Conservation (phyloP, 2,113 vertebrate genomes). For the Tragelaphus buxtoni region DNA sequence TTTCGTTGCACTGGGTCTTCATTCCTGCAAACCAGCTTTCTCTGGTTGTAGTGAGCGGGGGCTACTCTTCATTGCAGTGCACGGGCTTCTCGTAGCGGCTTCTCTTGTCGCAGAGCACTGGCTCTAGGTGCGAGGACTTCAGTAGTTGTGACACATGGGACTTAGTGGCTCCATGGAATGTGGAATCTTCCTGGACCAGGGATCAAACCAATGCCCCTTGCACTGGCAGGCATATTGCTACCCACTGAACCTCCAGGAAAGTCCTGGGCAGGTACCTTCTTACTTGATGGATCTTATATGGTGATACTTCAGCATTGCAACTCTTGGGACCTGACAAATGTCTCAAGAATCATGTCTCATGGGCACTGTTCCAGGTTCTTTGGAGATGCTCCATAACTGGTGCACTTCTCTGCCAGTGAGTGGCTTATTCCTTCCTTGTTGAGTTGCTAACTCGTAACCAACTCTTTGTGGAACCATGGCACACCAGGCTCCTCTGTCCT, state of each 20-base stretch:
- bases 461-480: background rate
- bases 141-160: background rate
- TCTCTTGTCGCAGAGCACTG: background rate
- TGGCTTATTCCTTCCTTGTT: background rate
- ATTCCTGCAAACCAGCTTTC: background rate
- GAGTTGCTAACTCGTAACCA: background rate
- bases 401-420: background rate
- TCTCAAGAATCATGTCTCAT: background rate
- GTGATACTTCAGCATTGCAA: background rate
- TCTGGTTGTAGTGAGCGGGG: background rate
- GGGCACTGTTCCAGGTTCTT: background rate
- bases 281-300: background rate
- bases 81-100: rapidly evolving
- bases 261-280: background rate
- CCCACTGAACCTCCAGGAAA: background rate
- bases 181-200: background rate
- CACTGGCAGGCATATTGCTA: background rate
- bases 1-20: background rate
- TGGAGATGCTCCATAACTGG: background rate
- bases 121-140: background rate
- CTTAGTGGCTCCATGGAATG: background rate
- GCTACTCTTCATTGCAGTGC: background rate
- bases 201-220: background rate
- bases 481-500: background rate
- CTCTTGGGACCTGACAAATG: background rate